phyloP scores from a whole-genome alignment of 2,797 vertebrate genomes.

The Triplophysa bombifrons region DNA sequence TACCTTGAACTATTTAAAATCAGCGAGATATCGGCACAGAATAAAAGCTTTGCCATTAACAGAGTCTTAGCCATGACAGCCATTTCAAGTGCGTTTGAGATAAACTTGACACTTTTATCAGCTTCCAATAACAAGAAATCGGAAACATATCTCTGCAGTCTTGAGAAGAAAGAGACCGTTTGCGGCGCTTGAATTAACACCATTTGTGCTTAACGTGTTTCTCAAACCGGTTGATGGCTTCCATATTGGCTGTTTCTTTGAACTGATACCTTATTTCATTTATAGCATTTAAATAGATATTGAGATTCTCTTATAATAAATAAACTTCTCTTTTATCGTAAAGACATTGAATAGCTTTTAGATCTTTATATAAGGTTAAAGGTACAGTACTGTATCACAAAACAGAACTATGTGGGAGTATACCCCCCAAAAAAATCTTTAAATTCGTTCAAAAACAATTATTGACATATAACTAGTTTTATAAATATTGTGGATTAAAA shows the following conservation, averaged over 20 bases:
- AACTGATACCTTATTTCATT: slow-evolving; percentile 18
- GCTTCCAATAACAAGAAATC: slow-evolving; percentile 60
- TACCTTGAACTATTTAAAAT: slow-evolving; percentile 20
- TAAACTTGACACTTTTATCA: slow-evolving; percentile 64
- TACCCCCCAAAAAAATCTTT: neutral
- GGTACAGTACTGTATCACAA: neutral
- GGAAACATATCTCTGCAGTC: slow-evolving; percentile 42
- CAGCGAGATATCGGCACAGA: slow-evolving; percentile 49
- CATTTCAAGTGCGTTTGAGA: slow-evolving; percentile 57
- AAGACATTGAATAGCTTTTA: slow-evolving; percentile 9
- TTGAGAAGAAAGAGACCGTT: slow-evolving; percentile 56
- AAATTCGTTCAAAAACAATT: neutral
- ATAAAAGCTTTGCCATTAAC: slow-evolving; percentile 37
- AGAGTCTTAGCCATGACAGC: slow-evolving; percentile 36
- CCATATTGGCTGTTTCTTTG: slow-evolving; percentile 34
- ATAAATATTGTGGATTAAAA: too few species aligned
- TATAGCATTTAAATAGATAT: slow-evolving; percentile 10
- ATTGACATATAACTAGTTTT: neutral
- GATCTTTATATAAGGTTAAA: neutral
- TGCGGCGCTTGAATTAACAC: slow-evolving; percentile 28
- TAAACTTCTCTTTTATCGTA: slow-evolving; percentile 4
- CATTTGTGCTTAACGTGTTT: slow-evolving; percentile 30
- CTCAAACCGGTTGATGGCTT: slow-evolving; percentile 39
- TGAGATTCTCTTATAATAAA: neutral
- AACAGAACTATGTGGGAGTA: neutral